These are phyloP conservation scores for Eupeodes corollae DNA, from an alignment of 1,140 invertebrate species.

Conservation along the genomic window DNA sequence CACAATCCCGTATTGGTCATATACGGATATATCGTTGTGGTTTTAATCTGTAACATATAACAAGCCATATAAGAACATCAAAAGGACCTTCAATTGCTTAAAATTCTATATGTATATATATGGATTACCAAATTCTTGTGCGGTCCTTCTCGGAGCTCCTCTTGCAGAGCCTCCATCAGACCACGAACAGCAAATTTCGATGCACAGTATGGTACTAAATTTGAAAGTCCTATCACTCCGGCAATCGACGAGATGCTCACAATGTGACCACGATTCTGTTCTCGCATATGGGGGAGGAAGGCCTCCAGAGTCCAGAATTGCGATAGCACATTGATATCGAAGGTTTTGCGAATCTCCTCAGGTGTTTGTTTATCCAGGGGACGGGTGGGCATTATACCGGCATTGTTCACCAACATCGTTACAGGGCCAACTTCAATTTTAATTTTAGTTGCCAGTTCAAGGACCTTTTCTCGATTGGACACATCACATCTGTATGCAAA, in stretches of 20 bases:
- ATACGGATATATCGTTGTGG: conserved; percentile 70
- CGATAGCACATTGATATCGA: conserved; percentile 60
- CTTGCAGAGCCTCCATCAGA: conserved; percentile 57
- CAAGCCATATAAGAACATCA: background rate
- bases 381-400: conserved; percentile 62
- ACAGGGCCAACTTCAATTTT: conserved; percentile 52
- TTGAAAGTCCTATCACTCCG: conserved; percentile 54
- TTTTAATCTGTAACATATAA: conserved; percentile 47
- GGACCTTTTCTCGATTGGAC: conserved; percentile 47
- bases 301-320: conserved; percentile 67
- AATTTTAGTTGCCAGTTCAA: conserved; percentile 44
- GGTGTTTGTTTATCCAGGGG: conserved; percentile 46
- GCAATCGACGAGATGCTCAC: conserved; percentile 69
- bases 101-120: background rate
- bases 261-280: conserved; percentile 63
- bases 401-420: conserved; percentile 63
- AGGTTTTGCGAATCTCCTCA: conserved; percentile 49
- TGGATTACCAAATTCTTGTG: conserved; percentile 22
- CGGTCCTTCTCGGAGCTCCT: conserved; percentile 48
- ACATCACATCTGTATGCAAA: conserved; percentile 53
- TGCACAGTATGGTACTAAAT: conserved; percentile 69
- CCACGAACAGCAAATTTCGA: conserved; percentile 69
- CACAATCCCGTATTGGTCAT: conserved; percentile 76
- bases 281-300: conserved; percentile 64
- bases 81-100: background rate